These are phyloP conservation scores for Oncorhynchus tshawytscha DNA, from an alignment of 2,113 vertebrate genomes.

Conservation along the genomic window DNA sequence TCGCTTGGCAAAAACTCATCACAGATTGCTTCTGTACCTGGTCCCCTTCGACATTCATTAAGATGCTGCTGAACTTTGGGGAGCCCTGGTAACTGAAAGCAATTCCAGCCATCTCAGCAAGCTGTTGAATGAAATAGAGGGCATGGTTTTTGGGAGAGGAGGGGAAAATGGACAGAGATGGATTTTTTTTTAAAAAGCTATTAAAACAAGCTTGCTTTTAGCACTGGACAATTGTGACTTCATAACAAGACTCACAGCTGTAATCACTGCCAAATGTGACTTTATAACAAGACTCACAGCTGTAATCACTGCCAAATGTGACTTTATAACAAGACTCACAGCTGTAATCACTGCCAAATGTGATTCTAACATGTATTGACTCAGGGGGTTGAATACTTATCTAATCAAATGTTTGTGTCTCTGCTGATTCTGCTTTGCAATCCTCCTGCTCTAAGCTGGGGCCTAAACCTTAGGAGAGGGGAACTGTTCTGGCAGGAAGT, in stretches of 20 bases:
- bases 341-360: too few species aligned
- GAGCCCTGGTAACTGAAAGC: constrained; percentile 1
- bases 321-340: too few species aligned
- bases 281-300: too few species aligned
- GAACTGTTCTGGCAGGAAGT: constrained; percentile 23
- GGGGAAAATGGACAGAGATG: constrained; percentile 10
- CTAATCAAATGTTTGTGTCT: background rate
- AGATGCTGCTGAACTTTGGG: background rate
- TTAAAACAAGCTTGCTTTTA: background rate
- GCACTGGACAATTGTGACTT: background rate
- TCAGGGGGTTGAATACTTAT: too few species aligned
- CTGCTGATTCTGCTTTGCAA: background rate
- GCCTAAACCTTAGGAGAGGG: constrained; percentile 38
- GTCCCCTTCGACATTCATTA: constrained; percentile 4
- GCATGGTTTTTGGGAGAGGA: background rate
- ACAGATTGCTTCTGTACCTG: background rate
- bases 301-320: too few species aligned
- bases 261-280: too few species aligned
- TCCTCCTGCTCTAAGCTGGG: background rate
- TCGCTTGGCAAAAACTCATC: background rate
- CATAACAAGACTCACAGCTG: background rate
- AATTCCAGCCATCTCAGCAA: background rate
- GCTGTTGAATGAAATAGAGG: background rate
- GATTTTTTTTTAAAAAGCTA: background rate
- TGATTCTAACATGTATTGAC: too few species aligned